Percentiles rank a stretch among this genome's conserved stretches.
phyloP scores from a whole-genome alignment of 2,797 vertebrate species.

The Eulemur mongoz region DNA sequence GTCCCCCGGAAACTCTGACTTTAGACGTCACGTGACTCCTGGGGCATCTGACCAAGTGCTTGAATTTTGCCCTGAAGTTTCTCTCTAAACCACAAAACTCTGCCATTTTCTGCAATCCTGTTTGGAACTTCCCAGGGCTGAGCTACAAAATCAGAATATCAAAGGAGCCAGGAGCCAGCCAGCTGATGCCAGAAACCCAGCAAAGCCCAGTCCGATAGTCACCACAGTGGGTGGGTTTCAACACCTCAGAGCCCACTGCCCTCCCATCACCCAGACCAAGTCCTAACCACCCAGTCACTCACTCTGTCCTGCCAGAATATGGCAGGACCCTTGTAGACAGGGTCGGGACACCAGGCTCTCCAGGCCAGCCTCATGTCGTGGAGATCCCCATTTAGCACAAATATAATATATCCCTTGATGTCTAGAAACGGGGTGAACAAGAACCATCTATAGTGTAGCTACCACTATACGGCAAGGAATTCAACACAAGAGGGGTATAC shows the following conservation, averaged over 20 bases:
- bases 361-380: not conserved
- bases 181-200: constrained; percentile 75
- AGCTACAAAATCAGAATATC: constrained; percentile 70
- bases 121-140: constrained; percentile 66
- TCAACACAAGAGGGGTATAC: not conserved
- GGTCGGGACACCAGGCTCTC: not conserved
- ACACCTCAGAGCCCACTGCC: constrained; percentile 44
- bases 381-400: not conserved
- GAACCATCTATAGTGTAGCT: not conserved
- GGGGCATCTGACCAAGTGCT: constrained; percentile 65
- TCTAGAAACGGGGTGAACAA: not conserved
- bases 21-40: constrained; percentile 60
- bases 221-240: constrained; percentile 65
- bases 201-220: constrained; percentile 69
- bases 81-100: constrained; percentile 14
- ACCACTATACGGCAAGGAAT: not conserved
- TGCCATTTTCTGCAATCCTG: constrained; percentile 51
- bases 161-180: constrained; percentile 53
- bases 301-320: not conserved
- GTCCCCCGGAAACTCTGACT: constrained; percentile 32
- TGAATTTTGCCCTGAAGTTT: constrained; percentile 59
- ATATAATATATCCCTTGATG: not conserved
- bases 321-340: not conserved
- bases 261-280: not conserved
- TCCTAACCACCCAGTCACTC: not conserved